phyloP scores from a whole-genome alignment of 2,888 invertebrate species.

The Drosophila fungiperda region DNA sequence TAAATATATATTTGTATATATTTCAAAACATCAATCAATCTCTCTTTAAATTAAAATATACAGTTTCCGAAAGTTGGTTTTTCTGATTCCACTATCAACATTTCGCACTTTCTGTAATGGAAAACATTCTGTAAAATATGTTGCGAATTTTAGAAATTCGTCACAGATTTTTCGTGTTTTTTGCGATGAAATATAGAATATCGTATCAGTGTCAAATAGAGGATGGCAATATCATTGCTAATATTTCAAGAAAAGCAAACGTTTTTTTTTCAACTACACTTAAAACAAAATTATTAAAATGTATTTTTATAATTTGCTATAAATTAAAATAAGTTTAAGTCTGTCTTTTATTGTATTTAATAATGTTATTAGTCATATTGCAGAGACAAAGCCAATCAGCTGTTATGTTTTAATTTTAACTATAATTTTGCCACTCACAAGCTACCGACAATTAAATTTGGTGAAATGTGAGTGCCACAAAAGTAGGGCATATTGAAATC shows the following conservation, averaged over 20 bases:
- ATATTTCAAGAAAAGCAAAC: background rate
- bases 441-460: background rate
- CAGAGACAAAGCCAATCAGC: background rate
- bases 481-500: background rate
- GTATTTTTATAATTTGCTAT: background rate
- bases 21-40: background rate
- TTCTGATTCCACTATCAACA: background rate
- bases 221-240: background rate
- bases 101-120: background rate
- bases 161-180: background rate
- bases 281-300: background rate
- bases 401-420: background rate
- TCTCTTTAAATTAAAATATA: background rate
- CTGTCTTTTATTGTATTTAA: background rate
- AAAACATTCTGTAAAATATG: background rate
- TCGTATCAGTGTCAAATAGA: background rate
- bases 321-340: background rate
- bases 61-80: background rate
- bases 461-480: background rate
- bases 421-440: background rate
- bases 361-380: background rate
- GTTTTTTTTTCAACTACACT: background rate
- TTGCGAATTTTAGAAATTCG: background rate
- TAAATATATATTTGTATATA: background rate
- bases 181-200: background rate